Evolutionary conservation across 2,888 invertebrate species (phyloP), one percentile per base, ranked within the genome.

Genomic region (Amphipoea lucens): DNA sequence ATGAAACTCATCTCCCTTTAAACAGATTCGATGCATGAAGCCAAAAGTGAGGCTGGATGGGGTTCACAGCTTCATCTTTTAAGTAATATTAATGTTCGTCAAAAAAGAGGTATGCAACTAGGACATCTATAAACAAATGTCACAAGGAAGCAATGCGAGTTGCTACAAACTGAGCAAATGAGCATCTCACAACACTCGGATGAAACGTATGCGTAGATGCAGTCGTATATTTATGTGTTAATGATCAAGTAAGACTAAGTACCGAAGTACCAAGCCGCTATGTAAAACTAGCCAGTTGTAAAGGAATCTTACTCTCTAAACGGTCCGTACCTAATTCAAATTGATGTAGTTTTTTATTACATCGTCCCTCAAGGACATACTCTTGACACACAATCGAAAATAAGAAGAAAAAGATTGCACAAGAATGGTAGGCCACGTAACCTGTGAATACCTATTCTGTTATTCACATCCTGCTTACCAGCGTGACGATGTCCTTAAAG

Each of bases 401-500:
- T 62, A 36, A 45, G 51, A 74, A 74, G 62, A 89, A 79, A 84
- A 76, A 68, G 2, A 70, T 72, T 89, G 72, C 71, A 74, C 81
- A 89, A 89, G 68, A 67, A 78, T 51, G 80, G 74, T 57, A 60
- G 14, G 6, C 70, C 76, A 76, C 70, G 78, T 76, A 78, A 88
- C 74, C n/a, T 63, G 71, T 69, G 71, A 87, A 87, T 87, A 76
- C 72, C 76, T 87, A 85, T 67, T 76, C 65, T 62, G 45, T 78
- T 74, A 45, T 68, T 81, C 81, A 88, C 65, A 89, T 89, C 89
- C 87, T 89, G 86, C 83, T 74, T 70, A 54, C 57, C 71, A 68
- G 68, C 29, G 57, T 75, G 68, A 69, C 67, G 45, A 68, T 42
- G 71, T 60, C 5, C 4, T 65, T 68, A 42, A 65, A 75, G 20